Base-by-base conservation (phyloP, 2,797 vertebrate genomes). In the Myotis findleyi region DNA sequence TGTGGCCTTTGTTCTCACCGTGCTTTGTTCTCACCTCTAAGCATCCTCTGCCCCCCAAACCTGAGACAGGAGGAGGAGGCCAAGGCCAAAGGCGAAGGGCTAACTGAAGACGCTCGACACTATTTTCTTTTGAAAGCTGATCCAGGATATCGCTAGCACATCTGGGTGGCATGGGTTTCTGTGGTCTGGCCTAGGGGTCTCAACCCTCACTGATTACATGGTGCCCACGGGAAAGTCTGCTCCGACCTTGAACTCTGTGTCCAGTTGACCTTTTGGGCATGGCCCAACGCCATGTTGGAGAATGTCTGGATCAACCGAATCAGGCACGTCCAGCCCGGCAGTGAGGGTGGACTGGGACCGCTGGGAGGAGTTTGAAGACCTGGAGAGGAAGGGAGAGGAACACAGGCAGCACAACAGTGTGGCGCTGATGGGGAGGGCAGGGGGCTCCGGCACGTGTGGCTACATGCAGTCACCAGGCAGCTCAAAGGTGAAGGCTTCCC, bases 381-480 rank as follows among this genome's bases (percentile, higher is more conserved):
- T 7, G 3, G 27, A 62, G 51, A 47, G 73, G 38, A 55, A 38
- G 55, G 44, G 25, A 84, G 25, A 88, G 86, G 49, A 33, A 25
- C 0, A 3, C 4, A 47, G 77, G 36, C 53, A 36, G n/a, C 73
- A 10, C 20, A 5, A 1, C 11, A 4, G 21, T 3, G 16, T 33
- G 51, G 64, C 25, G 10, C 2, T 3, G 3, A 38, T 57, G 27
- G 62, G 83, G 18, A 38, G 17, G 41, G 49, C 1, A 30, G 5
- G 36, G n/a, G 23, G 38, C 68, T 27, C 66, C 53, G 4, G 55
- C 14, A 27, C 1, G 1, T 13, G 0, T 0, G 14, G 23, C 21
- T 25, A 21, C 25, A 1, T 6, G 33, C 77, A 2, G 21, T n/a
- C 64, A 25, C 75, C 73, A 23, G 49, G 33, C 44, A 23, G 53